Conservation (phyloP, 2,797 vertebrate species). For the Enteromius unitaeniatus region DNA sequence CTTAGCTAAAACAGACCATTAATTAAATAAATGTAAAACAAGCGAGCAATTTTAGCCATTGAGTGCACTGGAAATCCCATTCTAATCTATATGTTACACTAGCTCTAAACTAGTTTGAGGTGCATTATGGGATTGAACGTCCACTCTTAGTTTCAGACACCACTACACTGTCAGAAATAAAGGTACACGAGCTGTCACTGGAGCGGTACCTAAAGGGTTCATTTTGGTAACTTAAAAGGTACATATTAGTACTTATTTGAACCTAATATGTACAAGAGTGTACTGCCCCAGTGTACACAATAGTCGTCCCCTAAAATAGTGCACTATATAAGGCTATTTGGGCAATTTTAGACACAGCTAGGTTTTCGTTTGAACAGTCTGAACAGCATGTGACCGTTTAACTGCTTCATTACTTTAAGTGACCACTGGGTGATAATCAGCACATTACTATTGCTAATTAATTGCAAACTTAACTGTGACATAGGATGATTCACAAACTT, state of each 20-base stretch:
- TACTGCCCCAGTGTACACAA: neutral
- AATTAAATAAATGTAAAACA: neutral
- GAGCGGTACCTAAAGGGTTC: too few species aligned
- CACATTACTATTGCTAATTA: neutral
- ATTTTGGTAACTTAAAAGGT: too few species aligned
- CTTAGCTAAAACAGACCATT: neutral
- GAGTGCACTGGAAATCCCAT: neutral
- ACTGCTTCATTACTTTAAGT: neutral
- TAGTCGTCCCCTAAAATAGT: neutral
- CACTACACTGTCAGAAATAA: neutral
- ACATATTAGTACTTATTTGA: too few species aligned
- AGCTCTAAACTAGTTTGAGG: neutral
- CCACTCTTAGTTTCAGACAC: neutral
- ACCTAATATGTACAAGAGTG: too few species aligned
- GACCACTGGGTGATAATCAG: neutral
- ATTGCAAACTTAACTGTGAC: neutral
- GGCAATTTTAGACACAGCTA: neutral
- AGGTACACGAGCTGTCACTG: too few species aligned
- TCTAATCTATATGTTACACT: neutral
- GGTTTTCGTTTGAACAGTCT: neutral
- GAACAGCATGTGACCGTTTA: neutral
- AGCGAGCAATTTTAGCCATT: neutral
- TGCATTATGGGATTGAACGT: slow-evolving; percentile 11
- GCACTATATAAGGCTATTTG: neutral
- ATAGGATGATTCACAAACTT: neutral